phyloP scores from a whole-genome alignment of 2,113 vertebrate genomes.

The Actenoides hombroni region DNA sequence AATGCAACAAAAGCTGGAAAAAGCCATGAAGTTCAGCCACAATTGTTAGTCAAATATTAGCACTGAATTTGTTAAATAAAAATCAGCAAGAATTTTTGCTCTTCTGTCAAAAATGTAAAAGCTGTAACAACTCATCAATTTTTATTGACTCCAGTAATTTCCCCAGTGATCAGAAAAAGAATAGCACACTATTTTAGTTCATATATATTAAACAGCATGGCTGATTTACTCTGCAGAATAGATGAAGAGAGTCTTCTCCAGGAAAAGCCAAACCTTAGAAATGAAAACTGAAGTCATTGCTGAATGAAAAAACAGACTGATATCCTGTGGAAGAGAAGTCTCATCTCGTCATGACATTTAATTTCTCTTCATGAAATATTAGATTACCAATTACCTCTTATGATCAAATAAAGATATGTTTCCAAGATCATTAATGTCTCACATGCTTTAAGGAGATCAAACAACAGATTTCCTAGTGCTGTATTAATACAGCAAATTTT shows the following conservation, averaged over 20 bases:
- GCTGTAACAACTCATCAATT: not conserved
- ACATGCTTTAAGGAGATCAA: not conserved
- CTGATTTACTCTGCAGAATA: not conserved
- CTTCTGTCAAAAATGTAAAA: not conserved
- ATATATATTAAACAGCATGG: not conserved
- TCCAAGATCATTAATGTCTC: not conserved
- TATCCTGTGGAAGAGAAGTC: not conserved
- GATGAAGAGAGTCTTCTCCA: not conserved
- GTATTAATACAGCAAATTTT: not conserved
- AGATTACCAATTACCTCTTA: not conserved
- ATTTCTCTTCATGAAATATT: not conserved
- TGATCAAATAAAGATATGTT: not conserved
- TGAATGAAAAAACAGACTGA: not conserved
- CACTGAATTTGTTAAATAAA: not conserved
- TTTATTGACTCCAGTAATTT: not conserved
- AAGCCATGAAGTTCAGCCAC: not conserved
- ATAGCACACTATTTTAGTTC: not conserved
- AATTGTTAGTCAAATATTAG: not conserved
- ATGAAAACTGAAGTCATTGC: not conserved
- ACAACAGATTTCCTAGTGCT: not conserved
- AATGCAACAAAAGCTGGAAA: not conserved
- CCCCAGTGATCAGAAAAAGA: not conserved
- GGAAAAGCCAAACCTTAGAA: not conserved
- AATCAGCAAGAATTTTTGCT: not conserved
- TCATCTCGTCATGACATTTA: not conserved